Evolutionary conservation across 2,113 vertebrate genomes (phyloP), one percentile per base, ranked within the genome.

Genomic region (Otus sunia): DNA sequence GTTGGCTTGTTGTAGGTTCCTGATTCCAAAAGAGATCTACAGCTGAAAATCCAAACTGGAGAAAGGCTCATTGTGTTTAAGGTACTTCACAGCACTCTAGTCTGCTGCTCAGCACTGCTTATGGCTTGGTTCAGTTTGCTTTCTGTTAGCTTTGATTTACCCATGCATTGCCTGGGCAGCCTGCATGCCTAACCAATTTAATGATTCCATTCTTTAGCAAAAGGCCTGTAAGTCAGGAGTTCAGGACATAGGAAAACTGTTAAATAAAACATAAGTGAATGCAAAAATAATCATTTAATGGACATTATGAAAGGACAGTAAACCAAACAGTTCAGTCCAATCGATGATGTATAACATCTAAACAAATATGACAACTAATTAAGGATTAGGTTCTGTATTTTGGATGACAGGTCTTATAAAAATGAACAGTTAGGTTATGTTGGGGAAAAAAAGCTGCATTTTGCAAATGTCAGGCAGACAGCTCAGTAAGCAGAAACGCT

Each of bases 321-420:
- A 97, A 91, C 88, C 76, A 91, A 92, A 87, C 74, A 73, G 77
- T 95, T 92, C 66, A 72, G 72, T 62, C 73, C 74, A 60, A 22
- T 41, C 60, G 88, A 78, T 95, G 91, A 95, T 95, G 74, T 89
- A 85, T 87, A 94, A 95, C 94, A 94, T 58, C 89, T 91, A 94
- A 97, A 95, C 82, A 95, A 92, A 92, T 89, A 95, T 93, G 95
- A 97, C 95, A 96, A 96, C 87, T 96, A 97, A 96, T 95, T 96
- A 97, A 94, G 91, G 94, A 95, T 92, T 94, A 95, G 74, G 59
- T 88, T 95, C 89, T 91, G 78, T 55, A 29, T 92, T 90, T 95
- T 73, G 84, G 89, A 92, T 92, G 95, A 94, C 92, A 94, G 74
- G 84, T 73, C 66, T 69, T 88, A 76, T 92, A 83, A 91, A 96